Evolutionary conservation across 2,113 vertebrate genomes (phyloP).

Genomic region (Petrocephalus microphthalmus): DNA sequence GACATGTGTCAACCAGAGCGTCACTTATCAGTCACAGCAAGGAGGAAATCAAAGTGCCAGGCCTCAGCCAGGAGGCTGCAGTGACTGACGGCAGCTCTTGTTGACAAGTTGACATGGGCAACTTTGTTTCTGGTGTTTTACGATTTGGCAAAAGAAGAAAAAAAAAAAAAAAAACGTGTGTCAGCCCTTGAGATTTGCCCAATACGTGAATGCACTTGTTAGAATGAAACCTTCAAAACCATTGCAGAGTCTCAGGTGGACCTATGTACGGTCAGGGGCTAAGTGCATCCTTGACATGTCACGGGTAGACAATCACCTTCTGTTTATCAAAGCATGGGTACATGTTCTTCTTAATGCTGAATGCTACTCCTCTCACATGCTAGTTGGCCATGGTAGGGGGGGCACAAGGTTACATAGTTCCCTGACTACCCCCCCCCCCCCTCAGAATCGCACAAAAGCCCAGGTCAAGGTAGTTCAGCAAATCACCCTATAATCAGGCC

Average conservation of each 20-base stretch:
- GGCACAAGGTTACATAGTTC: not conserved
- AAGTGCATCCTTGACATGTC: slow-evolving; percentile 8
- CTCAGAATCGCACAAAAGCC: not conserved
- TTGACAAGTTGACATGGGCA: not conserved
- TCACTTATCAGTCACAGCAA: not conserved
- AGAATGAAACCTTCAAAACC: not conserved
- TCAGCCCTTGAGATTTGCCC: not conserved
- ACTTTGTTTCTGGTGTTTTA: not conserved
- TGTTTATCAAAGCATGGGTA: not conserved
- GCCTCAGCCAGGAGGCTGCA: not conserved
- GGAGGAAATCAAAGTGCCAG: not conserved
- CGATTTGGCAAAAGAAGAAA: not conserved
- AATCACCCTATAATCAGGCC: slow-evolving; percentile 8
- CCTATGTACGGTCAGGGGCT: not conserved
- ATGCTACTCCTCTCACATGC: not conserved
- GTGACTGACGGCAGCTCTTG: not conserved
- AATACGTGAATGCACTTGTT: not conserved
- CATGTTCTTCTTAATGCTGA: not conserved
- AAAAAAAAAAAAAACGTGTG: not conserved
- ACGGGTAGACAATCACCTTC: not conserved
- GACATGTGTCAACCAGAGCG: not conserved
- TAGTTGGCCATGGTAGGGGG: not conserved
- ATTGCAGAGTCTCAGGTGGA: not conserved
- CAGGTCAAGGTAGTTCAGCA: slow-evolving; percentile 2
- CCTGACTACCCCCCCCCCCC: not conserved